Evolutionary conservation across 1,140 invertebrate genomes (phyloP).

Genomic region (Drosophila ironensis): DNA sequence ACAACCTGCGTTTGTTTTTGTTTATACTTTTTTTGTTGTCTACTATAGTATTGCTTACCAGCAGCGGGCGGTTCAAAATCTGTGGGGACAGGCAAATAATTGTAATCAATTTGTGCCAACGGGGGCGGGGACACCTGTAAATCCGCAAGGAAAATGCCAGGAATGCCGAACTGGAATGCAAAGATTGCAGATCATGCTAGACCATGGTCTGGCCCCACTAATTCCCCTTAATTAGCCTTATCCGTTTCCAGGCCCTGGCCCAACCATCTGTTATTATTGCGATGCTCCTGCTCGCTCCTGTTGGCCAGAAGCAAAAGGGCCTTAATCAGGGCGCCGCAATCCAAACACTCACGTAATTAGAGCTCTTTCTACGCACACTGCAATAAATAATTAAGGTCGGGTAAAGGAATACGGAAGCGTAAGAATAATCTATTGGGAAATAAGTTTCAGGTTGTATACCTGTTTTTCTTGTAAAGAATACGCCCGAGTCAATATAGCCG

Average conservation of each 20-base stretch:
- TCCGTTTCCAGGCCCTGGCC: conserved; percentile 43
- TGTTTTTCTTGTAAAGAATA: too few relatives aligned
- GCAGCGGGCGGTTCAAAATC: conserved; percentile 21
- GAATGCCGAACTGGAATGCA: conserved; percentile 16
- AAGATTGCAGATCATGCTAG: neutral
- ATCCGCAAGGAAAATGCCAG: conserved; percentile 35
- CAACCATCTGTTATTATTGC: conserved; percentile 69
- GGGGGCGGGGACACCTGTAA: conserved; percentile 50
- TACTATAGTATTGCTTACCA: too few relatives aligned
- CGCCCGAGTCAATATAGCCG: too few relatives aligned
- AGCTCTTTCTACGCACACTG: too few relatives aligned
- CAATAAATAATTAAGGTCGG: too few relatives aligned
- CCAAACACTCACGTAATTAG: conserved; percentile 64
- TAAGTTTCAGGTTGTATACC: too few relatives aligned
- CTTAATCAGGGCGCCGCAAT: conserved; percentile 30
- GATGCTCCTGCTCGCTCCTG: conserved; percentile 24
- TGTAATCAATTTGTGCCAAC: conserved; percentile 53
- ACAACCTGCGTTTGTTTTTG: conserved; percentile 25
- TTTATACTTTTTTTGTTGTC: conserved; percentile 5
- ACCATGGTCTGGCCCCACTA: conserved; percentile 11
- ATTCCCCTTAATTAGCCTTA: conserved; percentile 55
- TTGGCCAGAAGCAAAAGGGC: conserved; percentile 21
- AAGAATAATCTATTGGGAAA: too few relatives aligned
- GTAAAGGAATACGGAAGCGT: too few relatives aligned
- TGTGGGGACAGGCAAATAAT: conserved; percentile 24